Evolutionary conservation across 2,113 vertebrate genomes (phyloP).

Genomic region (Entosphenus tridentatus): DNA sequence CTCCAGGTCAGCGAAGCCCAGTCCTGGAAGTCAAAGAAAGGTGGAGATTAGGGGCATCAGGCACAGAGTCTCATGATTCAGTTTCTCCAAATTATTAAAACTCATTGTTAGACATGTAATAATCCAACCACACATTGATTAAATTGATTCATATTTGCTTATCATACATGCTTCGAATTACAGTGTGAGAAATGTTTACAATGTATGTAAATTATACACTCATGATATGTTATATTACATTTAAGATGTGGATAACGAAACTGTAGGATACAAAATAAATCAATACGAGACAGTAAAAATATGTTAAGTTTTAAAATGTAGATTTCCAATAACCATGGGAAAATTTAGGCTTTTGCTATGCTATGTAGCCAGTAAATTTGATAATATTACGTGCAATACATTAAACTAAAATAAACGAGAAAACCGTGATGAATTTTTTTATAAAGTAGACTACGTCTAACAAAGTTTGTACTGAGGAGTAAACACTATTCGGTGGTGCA

Average conservation of each 20-base stretch:
- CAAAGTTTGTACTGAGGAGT: background rate
- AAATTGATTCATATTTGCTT: background rate
- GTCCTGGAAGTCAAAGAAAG: constrained; percentile 21
- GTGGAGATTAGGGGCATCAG: background rate
- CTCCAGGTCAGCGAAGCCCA: constrained; percentile 77
- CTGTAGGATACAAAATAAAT: too few species aligned
- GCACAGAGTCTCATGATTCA: background rate
- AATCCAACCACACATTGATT: background rate
- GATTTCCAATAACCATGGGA: too few species aligned
- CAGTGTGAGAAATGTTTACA: too few species aligned
- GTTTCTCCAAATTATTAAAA: background rate
- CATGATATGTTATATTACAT: too few species aligned
- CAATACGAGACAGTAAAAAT: too few species aligned
- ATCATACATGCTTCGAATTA: background rate
- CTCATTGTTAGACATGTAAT: background rate
- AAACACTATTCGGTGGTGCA: too few species aligned
- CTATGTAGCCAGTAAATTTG: too few species aligned
- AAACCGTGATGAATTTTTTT: background rate
- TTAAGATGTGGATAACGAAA: too few species aligned
- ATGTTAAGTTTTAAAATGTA: too few species aligned
- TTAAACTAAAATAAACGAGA: background rate
- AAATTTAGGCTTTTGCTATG: too few species aligned
- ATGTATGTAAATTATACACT: too few species aligned
- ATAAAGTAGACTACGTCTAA: background rate
- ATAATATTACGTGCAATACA: too few species aligned